A percentile compares a stretch with the other conserved stretches of the same genome.
phyloP scores from a whole-genome alignment of 2,797 vertebrate species.

The Tragopan temminckii region DNA sequence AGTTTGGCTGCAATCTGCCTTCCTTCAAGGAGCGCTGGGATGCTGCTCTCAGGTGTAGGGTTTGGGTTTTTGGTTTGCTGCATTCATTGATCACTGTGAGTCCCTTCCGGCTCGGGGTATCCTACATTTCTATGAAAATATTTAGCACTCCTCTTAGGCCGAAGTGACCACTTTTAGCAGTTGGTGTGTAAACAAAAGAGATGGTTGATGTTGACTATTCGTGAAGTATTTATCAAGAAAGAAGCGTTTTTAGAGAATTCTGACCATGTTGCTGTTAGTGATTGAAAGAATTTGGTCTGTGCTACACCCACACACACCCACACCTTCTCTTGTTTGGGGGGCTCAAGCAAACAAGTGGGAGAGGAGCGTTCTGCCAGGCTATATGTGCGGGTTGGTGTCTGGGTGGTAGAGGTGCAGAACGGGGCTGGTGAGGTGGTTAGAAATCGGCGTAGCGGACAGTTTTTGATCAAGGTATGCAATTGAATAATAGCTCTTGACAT shows the following conservation, averaged over 20 bases:
- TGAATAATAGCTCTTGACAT: not conserved
- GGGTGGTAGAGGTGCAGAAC: accelerated
- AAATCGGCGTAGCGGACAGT: not conserved
- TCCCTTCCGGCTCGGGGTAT: not conserved
- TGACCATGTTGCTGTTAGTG: not conserved
- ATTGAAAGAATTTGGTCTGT: not conserved
- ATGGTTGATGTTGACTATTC: too few species aligned
- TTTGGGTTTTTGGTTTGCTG: not conserved
- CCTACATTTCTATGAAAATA: not conserved
- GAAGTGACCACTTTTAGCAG: accelerated
- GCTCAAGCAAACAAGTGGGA: not conserved
- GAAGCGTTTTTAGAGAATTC: not conserved
- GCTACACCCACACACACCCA: not conserved
- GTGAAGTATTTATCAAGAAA: not conserved
- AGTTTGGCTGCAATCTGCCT: not conserved
- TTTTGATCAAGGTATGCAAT: not conserved
- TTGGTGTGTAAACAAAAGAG: accelerated
- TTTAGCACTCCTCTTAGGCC: not conserved
- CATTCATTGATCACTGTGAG: not conserved
- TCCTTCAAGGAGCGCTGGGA: not conserved
- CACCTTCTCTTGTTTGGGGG: not conserved
- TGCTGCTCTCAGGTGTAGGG: not conserved
- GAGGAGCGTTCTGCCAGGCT: accelerated
- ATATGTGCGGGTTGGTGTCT: accelerated
- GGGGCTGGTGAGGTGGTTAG: accelerated